Percentiles rank a stretch among this genome's conserved stretches.
These are phyloP conservation scores for Chaetorhynchus papuensis DNA, from an alignment of 2,113 vertebrate species.

Conservation along the genomic window DNA sequence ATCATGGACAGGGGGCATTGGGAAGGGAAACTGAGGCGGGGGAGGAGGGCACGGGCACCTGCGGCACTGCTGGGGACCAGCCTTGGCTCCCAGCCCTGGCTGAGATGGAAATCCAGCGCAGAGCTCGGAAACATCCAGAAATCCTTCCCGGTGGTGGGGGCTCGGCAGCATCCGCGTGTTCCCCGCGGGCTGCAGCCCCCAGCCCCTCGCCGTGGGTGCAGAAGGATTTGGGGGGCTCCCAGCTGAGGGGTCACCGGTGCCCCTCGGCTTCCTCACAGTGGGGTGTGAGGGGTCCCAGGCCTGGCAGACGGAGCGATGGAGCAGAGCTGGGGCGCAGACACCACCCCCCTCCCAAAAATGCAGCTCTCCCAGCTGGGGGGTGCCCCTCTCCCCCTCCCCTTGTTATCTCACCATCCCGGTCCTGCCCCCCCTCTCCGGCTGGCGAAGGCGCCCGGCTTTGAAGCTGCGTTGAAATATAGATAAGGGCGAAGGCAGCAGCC, in stretches of 20 bases:
- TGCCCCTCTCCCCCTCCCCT: neutral
- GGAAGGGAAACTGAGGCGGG: neutral
- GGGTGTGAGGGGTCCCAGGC: accelerated
- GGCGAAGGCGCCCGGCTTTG: constrained; percentile 51
- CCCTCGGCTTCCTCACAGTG: neutral
- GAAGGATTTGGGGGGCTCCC: neutral
- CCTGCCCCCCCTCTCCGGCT: neutral
- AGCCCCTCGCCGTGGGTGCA: accelerated
- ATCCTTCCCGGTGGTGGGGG: neutral
- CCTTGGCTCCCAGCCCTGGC: neutral
- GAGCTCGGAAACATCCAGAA: constrained; percentile 18
- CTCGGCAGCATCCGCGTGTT: accelerated
- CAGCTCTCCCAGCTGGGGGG: neutral
- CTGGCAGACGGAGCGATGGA: neutral
- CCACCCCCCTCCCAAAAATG: accelerated
- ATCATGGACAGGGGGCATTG: accelerated
- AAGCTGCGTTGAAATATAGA: constrained; percentile 68
- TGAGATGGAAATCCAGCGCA: neutral
- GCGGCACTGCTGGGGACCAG: neutral
- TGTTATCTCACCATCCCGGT: neutral
- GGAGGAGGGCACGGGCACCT: neutral
- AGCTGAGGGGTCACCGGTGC: neutral
- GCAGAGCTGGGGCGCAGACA: neutral
- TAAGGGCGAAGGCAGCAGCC: constrained; percentile 46
- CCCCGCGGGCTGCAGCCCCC: neutral